Evolutionary conservation across 2,113 vertebrate genomes (phyloP).

Genomic region (Rhodinocichla rosea): DNA sequence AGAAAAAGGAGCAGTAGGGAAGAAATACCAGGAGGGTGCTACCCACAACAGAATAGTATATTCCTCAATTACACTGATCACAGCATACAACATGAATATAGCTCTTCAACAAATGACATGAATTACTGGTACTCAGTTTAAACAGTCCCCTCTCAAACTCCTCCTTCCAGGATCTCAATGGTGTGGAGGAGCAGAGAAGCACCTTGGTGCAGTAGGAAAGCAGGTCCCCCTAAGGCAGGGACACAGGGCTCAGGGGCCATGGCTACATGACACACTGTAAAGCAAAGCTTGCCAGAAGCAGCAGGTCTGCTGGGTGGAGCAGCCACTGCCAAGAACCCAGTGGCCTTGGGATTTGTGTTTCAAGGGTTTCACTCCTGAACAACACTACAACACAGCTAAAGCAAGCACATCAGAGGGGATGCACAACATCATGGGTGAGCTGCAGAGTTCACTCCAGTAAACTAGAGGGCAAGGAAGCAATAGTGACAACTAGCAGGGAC

Average conservation of each 20-base stretch:
- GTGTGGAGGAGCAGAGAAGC: background rate
- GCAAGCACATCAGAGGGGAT: background rate
- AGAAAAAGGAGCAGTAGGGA: slow-evolving; percentile 31
- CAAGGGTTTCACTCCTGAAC: background rate
- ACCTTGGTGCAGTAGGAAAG: background rate
- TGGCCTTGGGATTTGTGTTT: fast-evolving
- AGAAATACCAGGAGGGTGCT: background rate
- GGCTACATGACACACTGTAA: fast-evolving
- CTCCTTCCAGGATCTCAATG: background rate
- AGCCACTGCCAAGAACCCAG: background rate
- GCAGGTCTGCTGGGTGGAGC: background rate
- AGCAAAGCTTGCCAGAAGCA: background rate
- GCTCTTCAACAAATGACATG: background rate
- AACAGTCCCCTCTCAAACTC: background rate
- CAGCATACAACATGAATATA: background rate
- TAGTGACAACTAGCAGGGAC: background rate
- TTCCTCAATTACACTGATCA: background rate
- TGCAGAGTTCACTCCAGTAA: background rate
- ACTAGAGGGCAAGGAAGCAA: background rate
- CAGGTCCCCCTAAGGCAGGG: background rate
- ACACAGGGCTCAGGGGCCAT: fast-evolving
- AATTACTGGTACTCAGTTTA: background rate
- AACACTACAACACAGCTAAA: background rate
- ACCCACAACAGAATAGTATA: background rate
- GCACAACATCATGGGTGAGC: background rate